Conservation (phyloP, 2,113 vertebrate species). For the Pithys albifrons region DNA sequence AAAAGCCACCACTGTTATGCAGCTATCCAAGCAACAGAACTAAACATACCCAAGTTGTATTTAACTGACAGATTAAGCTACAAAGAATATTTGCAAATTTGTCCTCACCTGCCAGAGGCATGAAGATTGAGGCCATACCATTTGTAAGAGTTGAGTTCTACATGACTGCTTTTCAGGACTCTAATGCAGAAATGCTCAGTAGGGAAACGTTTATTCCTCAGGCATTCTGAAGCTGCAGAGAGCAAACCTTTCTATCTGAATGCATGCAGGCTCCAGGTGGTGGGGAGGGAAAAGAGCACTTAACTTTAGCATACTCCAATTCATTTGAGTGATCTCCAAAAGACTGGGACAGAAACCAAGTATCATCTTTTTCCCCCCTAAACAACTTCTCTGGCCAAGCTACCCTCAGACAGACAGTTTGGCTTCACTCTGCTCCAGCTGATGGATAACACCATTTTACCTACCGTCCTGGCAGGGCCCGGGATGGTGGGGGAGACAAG, state of each 20-base stretch:
- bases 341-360: neutral
- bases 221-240: neutral
- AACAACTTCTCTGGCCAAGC: neutral
- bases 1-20: neutral
- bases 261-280: neutral
- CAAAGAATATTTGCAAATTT: neutral
- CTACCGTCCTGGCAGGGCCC: neutral
- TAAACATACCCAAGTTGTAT: neutral
- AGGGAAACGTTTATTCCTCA: neutral
- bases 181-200: neutral
- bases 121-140: neutral
- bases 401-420: neutral
- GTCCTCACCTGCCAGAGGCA: neutral
- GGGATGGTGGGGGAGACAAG: neutral
- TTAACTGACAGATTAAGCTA: neutral
- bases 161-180: neutral
- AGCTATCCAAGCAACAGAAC: neutral
- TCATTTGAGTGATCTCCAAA: neutral
- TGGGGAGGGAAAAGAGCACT: neutral
- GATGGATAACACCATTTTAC: neutral
- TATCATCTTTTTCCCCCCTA: neutral
- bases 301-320: neutral
- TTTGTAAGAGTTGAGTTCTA: neutral
- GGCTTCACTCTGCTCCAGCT: neutral
- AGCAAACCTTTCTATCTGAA: neutral